phyloP scores from a whole-genome alignment of 1,140 invertebrate genomes.

The Drosophila nebulosa region DNA sequence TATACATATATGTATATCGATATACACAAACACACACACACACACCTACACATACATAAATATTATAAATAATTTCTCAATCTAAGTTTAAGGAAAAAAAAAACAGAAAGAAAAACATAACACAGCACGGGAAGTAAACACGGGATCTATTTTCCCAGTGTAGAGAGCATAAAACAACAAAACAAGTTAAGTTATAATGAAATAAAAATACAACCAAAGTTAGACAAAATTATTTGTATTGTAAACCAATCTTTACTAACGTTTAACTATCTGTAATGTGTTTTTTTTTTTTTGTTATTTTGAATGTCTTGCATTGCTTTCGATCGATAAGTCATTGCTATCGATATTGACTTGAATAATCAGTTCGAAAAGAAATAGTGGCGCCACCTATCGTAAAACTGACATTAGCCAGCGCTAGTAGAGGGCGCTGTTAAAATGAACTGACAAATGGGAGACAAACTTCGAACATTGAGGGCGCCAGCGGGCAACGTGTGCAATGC shows the following conservation, averaged over 20 bases:
- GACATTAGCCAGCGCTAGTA: too few relatives aligned
- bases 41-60: slow-evolving; percentile 33
- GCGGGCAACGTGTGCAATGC: too few relatives aligned
- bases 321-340: not conserved
- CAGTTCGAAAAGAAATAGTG: too few relatives aligned
- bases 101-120: slow-evolving; percentile 20
- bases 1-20: slow-evolving; percentile 18
- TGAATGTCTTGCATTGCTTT: not conserved
- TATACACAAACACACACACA: slow-evolving; percentile 38
- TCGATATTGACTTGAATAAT: not conserved
- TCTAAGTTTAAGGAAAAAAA: slow-evolving; percentile 48
- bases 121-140: slow-evolving; percentile 28
- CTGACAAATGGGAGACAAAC: too few relatives aligned
- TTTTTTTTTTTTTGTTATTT: not conserved
- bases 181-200: slow-evolving; percentile 76
- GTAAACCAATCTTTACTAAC: too few relatives aligned
- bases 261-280: too few relatives aligned
- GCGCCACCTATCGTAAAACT: too few relatives aligned
- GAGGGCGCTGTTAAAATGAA: too few relatives aligned
- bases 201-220: slow-evolving; percentile 77
- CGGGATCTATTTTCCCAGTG: slow-evolving; percentile 18
- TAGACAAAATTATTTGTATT: slow-evolving; percentile 46
- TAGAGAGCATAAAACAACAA: slow-evolving; percentile 10
- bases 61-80: slow-evolving; percentile 69
- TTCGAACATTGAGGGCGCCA: too few relatives aligned